Conservation (phyloP, 2,888 invertebrate genomes). For the Drosophila yooni region DNA sequence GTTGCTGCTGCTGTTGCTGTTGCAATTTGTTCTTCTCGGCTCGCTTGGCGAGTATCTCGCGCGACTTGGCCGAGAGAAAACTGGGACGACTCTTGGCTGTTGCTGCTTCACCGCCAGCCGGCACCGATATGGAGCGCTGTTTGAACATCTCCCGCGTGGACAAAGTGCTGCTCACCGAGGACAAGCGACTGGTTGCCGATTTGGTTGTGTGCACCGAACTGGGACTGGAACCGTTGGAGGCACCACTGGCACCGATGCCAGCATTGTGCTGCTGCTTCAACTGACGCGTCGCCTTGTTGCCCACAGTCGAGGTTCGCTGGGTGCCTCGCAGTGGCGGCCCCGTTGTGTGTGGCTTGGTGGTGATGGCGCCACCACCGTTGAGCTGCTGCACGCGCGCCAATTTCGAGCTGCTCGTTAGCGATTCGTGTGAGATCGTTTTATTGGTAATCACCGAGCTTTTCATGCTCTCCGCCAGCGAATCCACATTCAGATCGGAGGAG, state of each 20-base stretch:
- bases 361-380: slow-evolving; percentile 60
- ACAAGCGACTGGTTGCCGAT: slow-evolving; percentile 83
- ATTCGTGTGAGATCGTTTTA: slow-evolving; percentile 85
- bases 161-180: slow-evolving; percentile 83
- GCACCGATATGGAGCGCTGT: slow-evolving; percentile 84
- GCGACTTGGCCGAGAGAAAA: slow-evolving; percentile 84
- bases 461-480: slow-evolving; percentile 85
- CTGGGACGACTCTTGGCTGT: slow-evolving; percentile 78
- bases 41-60: slow-evolving; percentile 84
- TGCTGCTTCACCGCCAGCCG: slow-evolving; percentile 67
- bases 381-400: slow-evolving; percentile 81
- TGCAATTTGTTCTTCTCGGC: slow-evolving; percentile 83
- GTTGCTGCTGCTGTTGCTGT: slow-evolving; percentile 71
- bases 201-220: slow-evolving; percentile 84
- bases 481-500: slow-evolving; percentile 80
- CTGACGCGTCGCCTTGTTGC: slow-evolving; percentile 70
- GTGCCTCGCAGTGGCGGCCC: slow-evolving; percentile 38
- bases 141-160: slow-evolving; percentile 84
- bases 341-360: slow-evolving; percentile 2
- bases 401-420: slow-evolving; percentile 73
- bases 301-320: slow-evolving; percentile 54
- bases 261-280: slow-evolving; percentile 77
- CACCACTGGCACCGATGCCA: slow-evolving; percentile 66
- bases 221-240: slow-evolving; percentile 84
- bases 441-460: slow-evolving; percentile 84